Evolutionary conservation across 2,797 vertebrate species (phyloP), one percentile per base, ranked within the genome.

Genomic region (Hypotaenidia okinawae): DNA sequence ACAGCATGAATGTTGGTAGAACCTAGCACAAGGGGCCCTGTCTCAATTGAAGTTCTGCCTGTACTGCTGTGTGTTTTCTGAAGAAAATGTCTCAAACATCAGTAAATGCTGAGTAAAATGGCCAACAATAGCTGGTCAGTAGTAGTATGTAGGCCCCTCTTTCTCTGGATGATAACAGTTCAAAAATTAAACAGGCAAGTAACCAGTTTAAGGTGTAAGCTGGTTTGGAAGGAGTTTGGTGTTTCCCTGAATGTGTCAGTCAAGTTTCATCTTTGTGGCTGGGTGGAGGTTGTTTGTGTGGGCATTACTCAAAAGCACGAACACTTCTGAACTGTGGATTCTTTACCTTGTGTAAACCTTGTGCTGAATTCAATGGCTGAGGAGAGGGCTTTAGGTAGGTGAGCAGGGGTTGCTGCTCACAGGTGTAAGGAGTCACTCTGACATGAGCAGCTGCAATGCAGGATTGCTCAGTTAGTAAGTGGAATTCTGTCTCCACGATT

Each of bases 381-480:
- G 41, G 30, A 17, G 4, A 6, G 49, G 28, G 11, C 13, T 16
- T 10, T 35, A 4, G 30, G 43, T 45, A 32, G 21, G 32, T 0
- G 11, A 16, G n/a, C 19, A 25, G 55, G 24, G 37, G 6, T 28
- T 0, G 1, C 8, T 25, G 54, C 19, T 68, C 3, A 0, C 19
- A 25, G 25, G 14, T 54, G 16, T 43, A 14, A 58, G 51, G 51
- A 49, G 63, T 59, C 17, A 16, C 39, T 87, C 6, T 22, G 59
- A 27, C 64, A 43, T 15, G 35, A 69, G 16, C 27, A 28, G 58
- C 49, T 45, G 57, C 43, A 49, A 5, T 30, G 19, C 8, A 12
- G 43, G 45, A 11, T 59, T 52, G 32, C 52, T 18, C 33, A 59
- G 23, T 10, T 47, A 16, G 7, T 24, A 18, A 49, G 43, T 14